Base-by-base conservation (phyloP, 1,140 invertebrate genomes). In the Bombus turneri region DNA sequence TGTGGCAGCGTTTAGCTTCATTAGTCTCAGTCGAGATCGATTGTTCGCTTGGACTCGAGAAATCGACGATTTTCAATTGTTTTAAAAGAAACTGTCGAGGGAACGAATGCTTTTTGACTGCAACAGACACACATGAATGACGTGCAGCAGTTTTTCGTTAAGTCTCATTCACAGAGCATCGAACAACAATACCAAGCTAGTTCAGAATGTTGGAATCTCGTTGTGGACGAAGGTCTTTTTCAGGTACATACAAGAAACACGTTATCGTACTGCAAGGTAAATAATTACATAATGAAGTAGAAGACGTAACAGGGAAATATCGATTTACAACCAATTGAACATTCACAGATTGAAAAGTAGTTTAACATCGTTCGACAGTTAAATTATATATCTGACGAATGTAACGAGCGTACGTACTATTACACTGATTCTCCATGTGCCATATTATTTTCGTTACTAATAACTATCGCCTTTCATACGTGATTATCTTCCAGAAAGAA, bases 131-230 rank as follows among this genome's bases (percentile, higher is more conserved):
- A 92, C 89, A 95, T 94, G 94, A 94, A 91, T 83, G 93, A 94
- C 85, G 92, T 93, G 83, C 93, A 95, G 91, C 93, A 94, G 80
- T 72, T 88, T 25, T 22, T 92, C 34, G 72, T 91, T 39, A 94
- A 93, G 86, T 84, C 89, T 72, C 90, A 92, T 73, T 69, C 81
- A 73, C 85, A 85, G 57, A 93, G 76, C 81, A 83, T 71, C 88
- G 87, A 91, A 43, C 79, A 87, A 62, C 87, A 86, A 47, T 83
- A 72, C 13, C 76, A 88, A 83, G 75, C 86, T 9, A 87, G 73
- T 87, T 77, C 91, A 93, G 94, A 95, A 95, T 95, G 94, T 91
- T 94, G 94, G 93, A 94, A 88, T 86, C 86, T 94, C 41, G 74
- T 94, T 34, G 73, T 94, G 72, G 94, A 95, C 91, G 94, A 95